phyloP scores from a whole-genome alignment of 2,113 vertebrate species.

The Callopanchax toddi region DNA sequence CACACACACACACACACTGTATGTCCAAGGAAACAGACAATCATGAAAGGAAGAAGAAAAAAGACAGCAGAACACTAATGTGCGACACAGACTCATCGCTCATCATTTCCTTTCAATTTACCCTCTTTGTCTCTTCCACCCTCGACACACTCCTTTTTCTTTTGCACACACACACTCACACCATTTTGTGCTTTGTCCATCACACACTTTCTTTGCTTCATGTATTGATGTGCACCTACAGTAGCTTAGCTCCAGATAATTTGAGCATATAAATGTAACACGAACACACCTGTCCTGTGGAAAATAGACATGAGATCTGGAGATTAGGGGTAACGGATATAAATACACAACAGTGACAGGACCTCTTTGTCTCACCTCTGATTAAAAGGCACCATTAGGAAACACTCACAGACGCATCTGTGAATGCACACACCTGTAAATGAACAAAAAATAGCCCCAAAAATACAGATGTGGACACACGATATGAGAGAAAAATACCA shows the following conservation, averaged over 20 bases:
- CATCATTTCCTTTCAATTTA: conserved; percentile 79
- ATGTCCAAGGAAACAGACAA: conserved; percentile 56
- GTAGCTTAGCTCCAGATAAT: neutral
- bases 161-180: conserved; percentile 25
- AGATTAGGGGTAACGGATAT: conserved; percentile 69
- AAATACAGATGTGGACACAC: too few relatives aligned
- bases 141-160: conserved; percentile 44
- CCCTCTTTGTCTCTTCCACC: conserved; percentile 69
- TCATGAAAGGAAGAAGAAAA: conserved; percentile 45
- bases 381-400: conserved; percentile 69
- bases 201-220: conserved; percentile 16
- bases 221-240: neutral
- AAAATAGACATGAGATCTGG: conserved; percentile 63
- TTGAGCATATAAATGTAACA: conserved; percentile 10
- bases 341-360: conserved; percentile 75
- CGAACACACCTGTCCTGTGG: conserved; percentile 49
- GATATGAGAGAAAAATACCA: neutral
- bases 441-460: conserved; percentile 10
- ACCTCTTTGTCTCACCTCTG: conserved; percentile 68
- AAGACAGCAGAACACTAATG: conserved; percentile 67
- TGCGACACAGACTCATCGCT: conserved; percentile 76
- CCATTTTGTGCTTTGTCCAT: conserved; percentile 10
- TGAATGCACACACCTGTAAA: conserved; percentile 26
- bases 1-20: neutral
- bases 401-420: conserved; percentile 22